Conservation (phyloP, 2,888 invertebrate genomes). For the Sericinus montela region DNA sequence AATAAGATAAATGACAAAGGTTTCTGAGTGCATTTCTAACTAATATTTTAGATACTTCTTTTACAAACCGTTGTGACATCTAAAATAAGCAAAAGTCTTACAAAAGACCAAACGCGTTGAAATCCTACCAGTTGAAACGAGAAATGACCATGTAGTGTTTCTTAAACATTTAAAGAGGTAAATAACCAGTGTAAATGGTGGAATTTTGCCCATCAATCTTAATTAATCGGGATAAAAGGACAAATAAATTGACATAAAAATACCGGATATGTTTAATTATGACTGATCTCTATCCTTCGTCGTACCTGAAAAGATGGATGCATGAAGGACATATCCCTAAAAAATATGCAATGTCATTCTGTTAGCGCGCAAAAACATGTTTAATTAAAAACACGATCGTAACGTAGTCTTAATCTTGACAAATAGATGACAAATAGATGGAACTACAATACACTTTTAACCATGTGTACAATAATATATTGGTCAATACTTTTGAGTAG, state of each 20-base stretch:
- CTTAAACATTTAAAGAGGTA: slow-evolving; percentile 41
- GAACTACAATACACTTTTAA: too few species aligned
- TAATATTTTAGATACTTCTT: too few species aligned
- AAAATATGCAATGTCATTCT: slow-evolving; percentile 26
- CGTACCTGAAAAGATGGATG: slow-evolving; percentile 56
- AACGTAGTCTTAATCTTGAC: too few species aligned
- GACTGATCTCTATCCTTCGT: slow-evolving; percentile 64
- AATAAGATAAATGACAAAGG: too few species aligned
- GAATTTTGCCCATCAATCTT: slow-evolving; percentile 66
- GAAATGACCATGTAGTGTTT: slow-evolving; percentile 30
- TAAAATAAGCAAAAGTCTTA: not conserved
- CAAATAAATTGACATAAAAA: slow-evolving; percentile 69
- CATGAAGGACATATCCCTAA: slow-evolving; percentile 47
- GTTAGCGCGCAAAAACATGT: too few species aligned
- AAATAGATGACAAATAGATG: too few species aligned
- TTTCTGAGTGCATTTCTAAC: too few species aligned
- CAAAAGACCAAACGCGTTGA: slow-evolving; percentile 45
- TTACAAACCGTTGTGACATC: too few species aligned
- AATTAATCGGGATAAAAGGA: slow-evolving; percentile 60
- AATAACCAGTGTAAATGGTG: slow-evolving; percentile 36
- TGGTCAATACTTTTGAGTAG: too few species aligned
- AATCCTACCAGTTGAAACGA: slow-evolving; percentile 46
- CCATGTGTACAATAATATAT: too few species aligned
- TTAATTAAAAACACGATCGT: too few species aligned
- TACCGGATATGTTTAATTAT: slow-evolving; percentile 71